Percentiles rank a stretch among this genome's conserved stretches.
Evolutionary conservation across 1,140 invertebrate genomes (phyloP).

Genomic region (Calephelis nemesis): DNA sequence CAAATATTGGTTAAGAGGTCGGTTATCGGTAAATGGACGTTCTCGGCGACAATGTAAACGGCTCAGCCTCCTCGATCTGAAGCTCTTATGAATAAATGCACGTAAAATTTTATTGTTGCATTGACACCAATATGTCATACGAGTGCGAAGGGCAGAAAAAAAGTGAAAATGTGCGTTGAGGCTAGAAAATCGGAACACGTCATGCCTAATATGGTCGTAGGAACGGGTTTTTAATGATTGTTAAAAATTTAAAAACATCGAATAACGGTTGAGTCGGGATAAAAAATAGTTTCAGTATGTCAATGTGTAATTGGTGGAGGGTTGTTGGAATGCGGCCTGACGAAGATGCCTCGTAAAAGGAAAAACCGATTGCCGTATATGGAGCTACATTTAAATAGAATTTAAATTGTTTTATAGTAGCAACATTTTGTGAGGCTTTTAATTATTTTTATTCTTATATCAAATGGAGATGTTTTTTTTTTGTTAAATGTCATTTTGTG

Average conservation of each 20-base stretch:
- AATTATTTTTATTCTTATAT: neutral
- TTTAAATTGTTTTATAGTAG: constrained; percentile 49
- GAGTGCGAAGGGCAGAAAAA: constrained; percentile 49
- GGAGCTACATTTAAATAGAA: constrained; percentile 63
- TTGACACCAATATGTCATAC: constrained; percentile 62
- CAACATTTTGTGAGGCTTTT: constrained; percentile 20
- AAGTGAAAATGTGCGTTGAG: constrained; percentile 52
- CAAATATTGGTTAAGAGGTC: constrained; percentile 71
- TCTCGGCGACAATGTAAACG: constrained; percentile 46
- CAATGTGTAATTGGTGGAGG: constrained; percentile 62
- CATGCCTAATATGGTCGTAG: constrained; percentile 44
- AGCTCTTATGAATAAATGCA: constrained; percentile 52
- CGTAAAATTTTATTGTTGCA: constrained; percentile 54
- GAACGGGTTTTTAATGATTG: constrained; percentile 62
- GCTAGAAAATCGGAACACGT: constrained; percentile 70
- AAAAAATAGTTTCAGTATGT: constrained; percentile 57
- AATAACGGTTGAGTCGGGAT: constrained; percentile 57
- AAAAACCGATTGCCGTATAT: constrained; percentile 53
- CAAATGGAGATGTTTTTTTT: constrained; percentile 3
- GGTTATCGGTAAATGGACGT: constrained; percentile 58
- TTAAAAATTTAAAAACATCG: constrained; percentile 54
- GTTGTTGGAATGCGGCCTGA: constrained; percentile 60
- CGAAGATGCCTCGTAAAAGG: constrained; percentile 63
- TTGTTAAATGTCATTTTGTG: neutral
- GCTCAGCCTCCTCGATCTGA: constrained; percentile 38